These are phyloP conservation scores for Crematogaster levior DNA, from an alignment of 2,888 invertebrate species.

Conservation along the genomic window DNA sequence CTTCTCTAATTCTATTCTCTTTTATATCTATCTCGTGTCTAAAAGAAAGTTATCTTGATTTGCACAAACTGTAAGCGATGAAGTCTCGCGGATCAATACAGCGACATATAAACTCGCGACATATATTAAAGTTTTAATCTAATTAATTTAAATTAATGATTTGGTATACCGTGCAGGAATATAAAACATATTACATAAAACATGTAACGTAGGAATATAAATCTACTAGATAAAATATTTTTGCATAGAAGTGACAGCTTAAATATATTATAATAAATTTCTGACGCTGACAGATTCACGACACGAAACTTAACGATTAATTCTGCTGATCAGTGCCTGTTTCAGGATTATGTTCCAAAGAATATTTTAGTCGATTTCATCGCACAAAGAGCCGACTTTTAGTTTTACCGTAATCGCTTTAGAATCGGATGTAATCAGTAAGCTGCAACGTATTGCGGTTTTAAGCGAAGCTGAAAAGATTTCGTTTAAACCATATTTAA, in stretches of 20 bases:
- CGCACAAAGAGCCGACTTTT: neutral
- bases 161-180: neutral
- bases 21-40: too few relatives aligned
- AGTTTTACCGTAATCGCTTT: constrained; percentile 7
- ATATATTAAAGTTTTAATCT: neutral
- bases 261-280: neutral
- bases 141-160: neutral
- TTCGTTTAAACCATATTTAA: neutral
- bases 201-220: too few relatives aligned
- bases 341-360: neutral
- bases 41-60: neutral
- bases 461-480: neutral
- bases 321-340: neutral
- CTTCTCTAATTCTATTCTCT: too few relatives aligned
- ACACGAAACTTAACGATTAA: neutral
- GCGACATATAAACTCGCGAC: neutral
- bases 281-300: neutral
- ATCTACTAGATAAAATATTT: neutral
- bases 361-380: neutral
- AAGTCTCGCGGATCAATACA: neutral
- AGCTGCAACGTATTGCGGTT: neutral
- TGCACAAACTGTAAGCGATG: neutral
- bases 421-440: neutral
- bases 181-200: too few relatives aligned
- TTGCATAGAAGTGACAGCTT: neutral